Evolutionary conservation across 2,113 vertebrate genomes (phyloP).

Genomic region (Lasiurus borealis): DNA sequence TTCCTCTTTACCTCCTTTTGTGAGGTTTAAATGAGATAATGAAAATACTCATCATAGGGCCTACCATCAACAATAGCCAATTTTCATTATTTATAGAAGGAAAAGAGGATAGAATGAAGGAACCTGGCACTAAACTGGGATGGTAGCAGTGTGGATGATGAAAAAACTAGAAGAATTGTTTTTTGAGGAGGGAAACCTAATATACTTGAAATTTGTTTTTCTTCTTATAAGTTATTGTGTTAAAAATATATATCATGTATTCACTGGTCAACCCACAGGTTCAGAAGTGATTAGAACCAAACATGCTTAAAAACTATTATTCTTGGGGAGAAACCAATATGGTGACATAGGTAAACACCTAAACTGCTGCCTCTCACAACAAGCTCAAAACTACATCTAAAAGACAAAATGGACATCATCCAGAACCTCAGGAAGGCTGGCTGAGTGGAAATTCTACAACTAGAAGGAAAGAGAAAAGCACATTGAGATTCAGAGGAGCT

Average conservation of each 20-base stretch:
- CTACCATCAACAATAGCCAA: not conserved
- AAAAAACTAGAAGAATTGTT: not conserved
- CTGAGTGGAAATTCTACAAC: too few species aligned
- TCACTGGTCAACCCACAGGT: not conserved
- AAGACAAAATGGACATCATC: too few species aligned
- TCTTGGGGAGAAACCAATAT: not conserved
- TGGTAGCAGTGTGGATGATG: not conserved
- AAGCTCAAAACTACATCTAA: too few species aligned
- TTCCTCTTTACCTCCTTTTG: not conserved
- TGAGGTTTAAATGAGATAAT: not conserved
- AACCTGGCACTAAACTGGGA: too few species aligned
- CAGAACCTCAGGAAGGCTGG: too few species aligned
- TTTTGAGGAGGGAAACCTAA: not conserved
- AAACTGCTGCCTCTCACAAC: too few species aligned
- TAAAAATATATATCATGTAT: not conserved
- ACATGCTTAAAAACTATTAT: not conserved
- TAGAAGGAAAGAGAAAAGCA: too few species aligned
- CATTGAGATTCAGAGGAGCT: too few species aligned
- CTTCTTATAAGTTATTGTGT: not conserved
- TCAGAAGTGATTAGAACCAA: not conserved
- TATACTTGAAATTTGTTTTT: not conserved
- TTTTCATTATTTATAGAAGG: not conserved
- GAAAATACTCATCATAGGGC: not conserved
- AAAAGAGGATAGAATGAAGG: not conserved
- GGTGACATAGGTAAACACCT: too few species aligned